Evolutionary conservation across 2,888 invertebrate genomes (phyloP).

Genomic region (Therioaphis trifolii): DNA sequence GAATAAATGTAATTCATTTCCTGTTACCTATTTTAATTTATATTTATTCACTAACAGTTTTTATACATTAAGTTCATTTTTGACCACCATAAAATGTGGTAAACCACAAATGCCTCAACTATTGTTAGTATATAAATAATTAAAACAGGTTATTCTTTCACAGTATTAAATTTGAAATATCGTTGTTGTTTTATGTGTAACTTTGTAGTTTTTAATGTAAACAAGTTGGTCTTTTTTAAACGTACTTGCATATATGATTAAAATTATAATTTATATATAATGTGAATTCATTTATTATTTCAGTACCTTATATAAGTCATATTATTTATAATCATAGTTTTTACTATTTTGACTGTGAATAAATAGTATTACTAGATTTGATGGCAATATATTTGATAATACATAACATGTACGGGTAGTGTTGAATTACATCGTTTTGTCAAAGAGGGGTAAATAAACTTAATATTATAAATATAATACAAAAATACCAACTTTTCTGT

Average conservation of each 20-base stretch:
- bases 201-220: constrained; percentile 14
- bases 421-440: too few species aligned
- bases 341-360: too few species aligned
- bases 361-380: too few species aligned
- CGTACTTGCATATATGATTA: background rate
- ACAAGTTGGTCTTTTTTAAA: constrained; percentile 14
- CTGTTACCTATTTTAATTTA: background rate
- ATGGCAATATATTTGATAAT: too few species aligned
- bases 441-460: too few species aligned
- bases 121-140: constrained; percentile 41
- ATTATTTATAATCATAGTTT: too few species aligned
- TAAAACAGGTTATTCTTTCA: background rate
- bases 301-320: too few species aligned
- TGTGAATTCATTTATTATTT: too few species aligned
- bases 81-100: constrained; percentile 11
- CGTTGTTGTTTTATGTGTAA: background rate
- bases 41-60: constrained; percentile 28
- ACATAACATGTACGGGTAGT: too few species aligned
- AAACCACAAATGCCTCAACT: constrained; percentile 18
- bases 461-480: too few species aligned
- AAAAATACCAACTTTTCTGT: too few species aligned
- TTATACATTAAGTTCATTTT: background rate
- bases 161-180: constrained; percentile 25
- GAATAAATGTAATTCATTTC: background rate
- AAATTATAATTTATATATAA: background rate